These are phyloP conservation scores for Anadara kagoshimensis DNA, from an alignment of 1,140 invertebrate species.

Conservation along the genomic window DNA sequence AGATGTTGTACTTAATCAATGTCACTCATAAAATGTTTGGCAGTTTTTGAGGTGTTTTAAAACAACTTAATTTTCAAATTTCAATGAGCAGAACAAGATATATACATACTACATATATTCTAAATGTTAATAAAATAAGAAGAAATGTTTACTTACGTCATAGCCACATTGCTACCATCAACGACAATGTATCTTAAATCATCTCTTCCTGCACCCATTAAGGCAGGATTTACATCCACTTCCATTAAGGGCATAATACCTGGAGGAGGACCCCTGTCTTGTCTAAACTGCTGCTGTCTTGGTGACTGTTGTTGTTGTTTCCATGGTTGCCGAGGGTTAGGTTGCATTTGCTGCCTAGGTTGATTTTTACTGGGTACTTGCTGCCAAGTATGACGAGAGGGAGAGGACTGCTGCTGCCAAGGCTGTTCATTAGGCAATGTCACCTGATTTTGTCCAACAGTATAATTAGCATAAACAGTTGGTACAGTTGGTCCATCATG, in stretches of 20 bases:
- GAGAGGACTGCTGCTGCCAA: too few relatives aligned
- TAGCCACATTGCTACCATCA: slow-evolving; percentile 98
- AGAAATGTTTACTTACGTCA: slow-evolving; percentile 83
- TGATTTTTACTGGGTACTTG: not conserved
- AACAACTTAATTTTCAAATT: too few relatives aligned
- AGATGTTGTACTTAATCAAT: too few relatives aligned
- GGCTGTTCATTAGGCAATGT: too few relatives aligned
- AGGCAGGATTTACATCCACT: not conserved
- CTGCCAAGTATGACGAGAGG: not conserved
- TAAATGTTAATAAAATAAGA: not conserved
- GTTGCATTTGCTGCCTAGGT: slow-evolving; percentile 5
- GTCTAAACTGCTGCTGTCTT: not conserved
- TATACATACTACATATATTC: not conserved
- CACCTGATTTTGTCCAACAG: not conserved
- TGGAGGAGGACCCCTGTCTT: not conserved
- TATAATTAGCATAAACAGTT: slow-evolving; percentile 2
- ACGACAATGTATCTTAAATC: slow-evolving; percentile 90
- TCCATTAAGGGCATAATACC: not conserved
- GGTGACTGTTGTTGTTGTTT: slow-evolving; percentile 1
- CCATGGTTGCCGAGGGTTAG: not conserved
- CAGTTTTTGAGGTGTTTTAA: too few relatives aligned
- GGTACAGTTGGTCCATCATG: not conserved
- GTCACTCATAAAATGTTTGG: too few relatives aligned
- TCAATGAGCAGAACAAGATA: too few relatives aligned
- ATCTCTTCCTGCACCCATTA: not conserved